Evolutionary conservation across 2,113 vertebrate genomes (phyloP).

Genomic region (Symphodus melops): DNA sequence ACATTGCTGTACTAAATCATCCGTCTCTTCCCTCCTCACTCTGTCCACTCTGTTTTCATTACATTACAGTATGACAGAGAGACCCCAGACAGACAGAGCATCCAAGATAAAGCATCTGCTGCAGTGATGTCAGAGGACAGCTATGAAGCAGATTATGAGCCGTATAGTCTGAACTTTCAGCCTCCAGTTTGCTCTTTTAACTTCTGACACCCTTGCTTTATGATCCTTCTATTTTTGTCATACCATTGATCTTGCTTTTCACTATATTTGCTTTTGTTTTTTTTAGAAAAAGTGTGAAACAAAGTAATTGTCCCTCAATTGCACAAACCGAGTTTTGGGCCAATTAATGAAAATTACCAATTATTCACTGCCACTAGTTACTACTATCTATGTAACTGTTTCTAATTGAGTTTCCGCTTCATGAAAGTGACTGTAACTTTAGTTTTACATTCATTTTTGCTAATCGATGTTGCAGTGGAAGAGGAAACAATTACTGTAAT

Average conservation of each 20-base stretch:
- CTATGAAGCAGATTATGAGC: slow-evolving; percentile 68
- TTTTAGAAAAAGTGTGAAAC: background rate
- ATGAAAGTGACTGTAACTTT: no score
- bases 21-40: background rate
- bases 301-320: no score
- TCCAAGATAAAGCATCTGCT: slow-evolving; percentile 65
- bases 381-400: no score
- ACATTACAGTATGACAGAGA: slow-evolving; percentile 41
- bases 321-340: no score
- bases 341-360: no score
- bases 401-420: no score
- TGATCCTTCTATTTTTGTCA: slow-evolving; percentile 1
- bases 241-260: background rate
- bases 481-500: no score
- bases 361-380: no score
- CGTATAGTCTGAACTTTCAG: slow-evolving; percentile 53
- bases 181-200: slow-evolving; percentile 43
- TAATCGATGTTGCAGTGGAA: no score
- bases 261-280: background rate
- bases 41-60: slow-evolving; percentile 27
- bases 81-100: slow-evolving; percentile 38
- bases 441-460: no score
- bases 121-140: slow-evolving; percentile 69
- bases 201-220: slow-evolving; percentile 36
- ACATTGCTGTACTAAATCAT: slow-evolving; percentile 7